A percentile compares a stretch with the other conserved stretches of the same genome.
Evolutionary conservation across 2,113 vertebrate genomes (phyloP).

Genomic region (Boulengeromyrus knoepffleri): DNA sequence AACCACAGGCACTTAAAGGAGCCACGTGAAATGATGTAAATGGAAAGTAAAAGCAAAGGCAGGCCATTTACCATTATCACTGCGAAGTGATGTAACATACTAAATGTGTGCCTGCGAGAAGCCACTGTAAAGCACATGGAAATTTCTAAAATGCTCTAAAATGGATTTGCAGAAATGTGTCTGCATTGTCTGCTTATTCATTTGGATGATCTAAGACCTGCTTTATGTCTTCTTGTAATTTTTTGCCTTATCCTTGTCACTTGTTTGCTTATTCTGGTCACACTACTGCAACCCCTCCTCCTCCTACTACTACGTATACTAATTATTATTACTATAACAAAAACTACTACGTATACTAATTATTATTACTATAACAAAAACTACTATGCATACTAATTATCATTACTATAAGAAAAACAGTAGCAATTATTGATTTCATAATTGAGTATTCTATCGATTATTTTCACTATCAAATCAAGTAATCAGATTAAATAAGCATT

Average conservation of each 20-base stretch:
- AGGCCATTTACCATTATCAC: neutral
- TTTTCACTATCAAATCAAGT: neutral
- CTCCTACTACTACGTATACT: neutral
- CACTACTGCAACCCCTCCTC: neutral
- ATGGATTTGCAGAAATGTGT: neutral
- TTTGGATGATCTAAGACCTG: neutral
- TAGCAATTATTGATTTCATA: neutral
- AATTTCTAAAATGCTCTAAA: neutral
- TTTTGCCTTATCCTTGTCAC: neutral
- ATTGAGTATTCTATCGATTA: too few relatives aligned
- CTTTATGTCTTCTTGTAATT: neutral
- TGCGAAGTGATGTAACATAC: neutral
- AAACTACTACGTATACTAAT: too few relatives aligned
- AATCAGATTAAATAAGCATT: neutral
- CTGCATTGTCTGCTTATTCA: neutral
- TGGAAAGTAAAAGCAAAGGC: neutral
- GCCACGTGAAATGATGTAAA: neutral
- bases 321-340: neutral
- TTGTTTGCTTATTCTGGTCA: neutral
- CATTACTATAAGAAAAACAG: neutral
- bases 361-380: too few relatives aligned
- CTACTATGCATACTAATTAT: too few relatives aligned
- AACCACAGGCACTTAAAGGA: neutral
- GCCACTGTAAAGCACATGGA: neutral
- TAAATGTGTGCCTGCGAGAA: neutral